phyloP scores from a whole-genome alignment of 2,113 vertebrate genomes.

The Albula goreensis region DNA sequence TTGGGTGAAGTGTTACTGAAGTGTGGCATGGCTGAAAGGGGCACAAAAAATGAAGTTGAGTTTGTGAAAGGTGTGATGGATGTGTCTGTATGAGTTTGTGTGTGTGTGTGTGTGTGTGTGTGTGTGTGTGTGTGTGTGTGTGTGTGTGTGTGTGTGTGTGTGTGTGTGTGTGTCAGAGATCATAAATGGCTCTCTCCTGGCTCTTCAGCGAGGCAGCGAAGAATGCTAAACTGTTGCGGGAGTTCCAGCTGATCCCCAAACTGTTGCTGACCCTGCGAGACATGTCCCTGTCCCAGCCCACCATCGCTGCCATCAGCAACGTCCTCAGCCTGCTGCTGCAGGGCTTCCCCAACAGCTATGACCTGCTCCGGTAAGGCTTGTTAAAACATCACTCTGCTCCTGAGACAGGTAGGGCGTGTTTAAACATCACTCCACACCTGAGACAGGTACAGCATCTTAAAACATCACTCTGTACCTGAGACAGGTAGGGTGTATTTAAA shows the following conservation, averaged over 20 bases:
- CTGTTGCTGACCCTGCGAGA: constrained; percentile 90
- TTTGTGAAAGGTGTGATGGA: too few relatives aligned
- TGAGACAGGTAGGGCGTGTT: neutral
- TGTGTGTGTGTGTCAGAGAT: constrained; percentile 26
- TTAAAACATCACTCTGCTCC: neutral
- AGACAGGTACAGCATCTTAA: neutral
- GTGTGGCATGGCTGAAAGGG: too few relatives aligned
- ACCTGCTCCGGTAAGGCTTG: constrained; percentile 83
- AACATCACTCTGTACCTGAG: neutral
- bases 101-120: neutral
- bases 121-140: neutral
- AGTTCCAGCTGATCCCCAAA: constrained; percentile 91
- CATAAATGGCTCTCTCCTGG: neutral
- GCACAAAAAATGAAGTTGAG: too few relatives aligned
- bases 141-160: neutral
- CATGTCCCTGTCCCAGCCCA: constrained; percentile 87
- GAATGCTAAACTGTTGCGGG: constrained; percentile 90
- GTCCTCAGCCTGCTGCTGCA: constrained; percentile 93
- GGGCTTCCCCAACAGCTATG: constrained; percentile 88
- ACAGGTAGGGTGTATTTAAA: neutral
- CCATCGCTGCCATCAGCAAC: constrained; percentile 87
- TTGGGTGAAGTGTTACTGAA: too few relatives aligned
- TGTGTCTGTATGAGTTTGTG: neutral
- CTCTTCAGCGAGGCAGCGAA: constrained; percentile 87
- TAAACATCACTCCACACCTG: neutral